Evolutionary conservation across 2,888 invertebrate species (phyloP), one percentile per base, ranked within the genome.

Genomic region (Sipha maydis): DNA sequence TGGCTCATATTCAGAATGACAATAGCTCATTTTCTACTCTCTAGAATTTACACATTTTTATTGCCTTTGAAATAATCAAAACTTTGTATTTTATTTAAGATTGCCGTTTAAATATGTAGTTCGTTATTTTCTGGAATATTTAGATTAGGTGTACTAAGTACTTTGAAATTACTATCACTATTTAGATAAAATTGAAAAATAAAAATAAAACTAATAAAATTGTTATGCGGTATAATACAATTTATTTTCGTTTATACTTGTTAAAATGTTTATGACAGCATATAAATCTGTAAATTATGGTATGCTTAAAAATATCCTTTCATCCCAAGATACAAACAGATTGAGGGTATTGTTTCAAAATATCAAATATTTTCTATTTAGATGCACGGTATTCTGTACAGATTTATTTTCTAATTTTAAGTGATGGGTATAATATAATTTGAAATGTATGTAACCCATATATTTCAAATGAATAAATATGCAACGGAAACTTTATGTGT

Each of bases 231-330:
- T n/a, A n/a, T n/a, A n/a, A n/a, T n/a, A n/a, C n/a, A n/a, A n/a
- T n/a, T n/a, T n/a, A n/a, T n/a, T 48, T 8, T 38, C 14, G n/a
- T 79, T 11, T 4, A 34, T 61, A 31, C 1, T 34, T 79, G 34
- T 61, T 79, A 38, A 56, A 38, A 28, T 82, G 69, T 28, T 48
- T 14, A 48, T 28, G 28, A 28, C 48, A 48, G 77, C 28, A 17
- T 17, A n/a, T 28, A n/a, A 77, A 28, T 77, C 77, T 77, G 28
- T 14, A 38, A 28, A 77, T 77, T 54, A 54, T 77, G 48, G 11
- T 48, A 76, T 25, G 48, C 48, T 48, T 17, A 48, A 77, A 77
- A 77, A 77, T 77, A 77, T 77, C n/a, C 48, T 48, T 77, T 14
- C 25, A 25, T 48, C 28, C 9, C 77, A 1, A 54, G 54, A 77